These are phyloP conservation scores for Mus caroli DNA, from an alignment of 2,797 vertebrate genomes.

Conservation along the genomic window DNA sequence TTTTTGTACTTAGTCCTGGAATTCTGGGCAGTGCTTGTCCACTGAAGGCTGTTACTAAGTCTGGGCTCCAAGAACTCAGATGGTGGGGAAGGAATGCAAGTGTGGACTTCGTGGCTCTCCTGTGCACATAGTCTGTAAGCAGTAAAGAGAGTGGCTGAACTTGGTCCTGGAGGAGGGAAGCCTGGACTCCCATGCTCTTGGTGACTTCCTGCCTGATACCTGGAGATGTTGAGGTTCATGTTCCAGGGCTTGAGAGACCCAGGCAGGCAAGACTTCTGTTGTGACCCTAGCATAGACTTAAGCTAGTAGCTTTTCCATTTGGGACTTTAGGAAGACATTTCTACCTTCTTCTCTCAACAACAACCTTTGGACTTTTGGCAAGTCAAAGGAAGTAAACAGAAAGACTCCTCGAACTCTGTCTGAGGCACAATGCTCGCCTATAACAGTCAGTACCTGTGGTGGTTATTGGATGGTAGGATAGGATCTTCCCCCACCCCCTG, in stretches of 20 bases:
- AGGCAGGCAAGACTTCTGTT: neutral
- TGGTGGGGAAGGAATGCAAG: neutral
- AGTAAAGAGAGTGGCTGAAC: neutral
- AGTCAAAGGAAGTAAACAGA: neutral
- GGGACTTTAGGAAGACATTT: neutral
- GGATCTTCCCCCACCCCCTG: too few relatives aligned
- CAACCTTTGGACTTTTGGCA: neutral
- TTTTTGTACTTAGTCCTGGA: neutral
- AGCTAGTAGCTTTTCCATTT: neutral
- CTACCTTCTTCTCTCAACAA: neutral
- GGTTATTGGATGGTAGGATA: neutral
- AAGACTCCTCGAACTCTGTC: neutral
- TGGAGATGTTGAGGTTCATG: neutral
- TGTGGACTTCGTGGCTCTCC: accelerated
- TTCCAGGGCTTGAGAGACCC: neutral
- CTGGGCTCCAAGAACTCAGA: neutral
- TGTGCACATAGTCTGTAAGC: accelerated
- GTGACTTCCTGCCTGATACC: neutral
- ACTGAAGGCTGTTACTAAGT: neutral
- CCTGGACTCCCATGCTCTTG: neutral
- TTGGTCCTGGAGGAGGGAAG: neutral
- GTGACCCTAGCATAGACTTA: neutral
- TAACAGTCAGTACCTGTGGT: neutral
- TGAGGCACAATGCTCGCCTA: neutral
- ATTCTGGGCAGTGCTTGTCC: neutral